Base-by-base conservation (phyloP, 2,113 vertebrate genomes). In the Pterocles orientalis region DNA sequence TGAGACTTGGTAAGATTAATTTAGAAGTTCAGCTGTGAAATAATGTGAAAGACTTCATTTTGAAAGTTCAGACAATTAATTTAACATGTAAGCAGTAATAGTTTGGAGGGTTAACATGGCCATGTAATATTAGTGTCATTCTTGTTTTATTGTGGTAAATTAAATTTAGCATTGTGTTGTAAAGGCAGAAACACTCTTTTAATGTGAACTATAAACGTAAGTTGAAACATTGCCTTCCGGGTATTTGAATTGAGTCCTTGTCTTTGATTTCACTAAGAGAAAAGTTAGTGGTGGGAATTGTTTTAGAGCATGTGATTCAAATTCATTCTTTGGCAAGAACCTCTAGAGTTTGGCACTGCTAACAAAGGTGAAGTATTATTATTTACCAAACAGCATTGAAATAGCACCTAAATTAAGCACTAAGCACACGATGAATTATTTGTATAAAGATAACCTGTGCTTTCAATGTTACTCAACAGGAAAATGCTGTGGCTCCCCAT, bases 141-240 rank as follows among this genome's bases (percentile, higher is more conserved):
- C 75, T 41, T 19, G 51, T 78, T 95, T 94, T 94, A 76, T 68
- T 94, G 58, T 96, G 87, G 69, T 78, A 79, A 94, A 39, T 88
- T 96, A 73, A 88, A 93, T 91, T 92, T 95, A 86, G 64, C 91
- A 31, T 51, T 12, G 1, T 68, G n/a, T 82, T 75, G 61, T 82
- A 84, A 91, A 92, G 88, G 54, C 69, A 69, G 85, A 96, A 90
- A 57, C 43, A 61, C 68, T 64, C 72, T 94, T 96, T 95, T 96
- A 73, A 69, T 92, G 72, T 93, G 48, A 94, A 54, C 65, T 95
- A 65, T 90, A 86, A 91, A 88, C 88, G 41, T 88, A 61, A 79
- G 88, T 10, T 65, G 65, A 93, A 95, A 65, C 50, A 8, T 47
- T 92, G 50, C 77, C 75, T 91, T 86, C 56, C 3, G 7, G 65